Base-by-base conservation (phyloP, 2,113 vertebrate genomes). In the Epinephelus moara region DNA sequence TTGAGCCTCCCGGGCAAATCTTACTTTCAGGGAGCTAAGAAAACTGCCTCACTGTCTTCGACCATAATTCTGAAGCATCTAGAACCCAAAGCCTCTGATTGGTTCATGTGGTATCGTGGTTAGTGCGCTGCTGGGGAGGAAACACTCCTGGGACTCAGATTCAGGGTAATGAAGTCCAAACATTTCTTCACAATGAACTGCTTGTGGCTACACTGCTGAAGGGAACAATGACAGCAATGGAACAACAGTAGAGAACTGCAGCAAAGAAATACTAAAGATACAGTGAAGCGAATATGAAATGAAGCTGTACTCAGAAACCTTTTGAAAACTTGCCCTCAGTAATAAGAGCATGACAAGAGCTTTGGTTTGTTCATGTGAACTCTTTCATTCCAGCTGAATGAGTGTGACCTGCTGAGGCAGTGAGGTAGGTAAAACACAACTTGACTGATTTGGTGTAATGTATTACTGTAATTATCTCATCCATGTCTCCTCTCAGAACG, bases 391-490 rank as follows among this genome's bases (percentile, higher is more conserved):
- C 10, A 33, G 2, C 21, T 42, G n/a, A 75, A 72, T 79, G 52
- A 82, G 59, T 78, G n/a, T 70, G 81, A 81, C 81, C 81, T 55
- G 14, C 25, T 4, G 61, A 56, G 33, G 42, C 17, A 30, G 40
- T 0, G 12, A 75, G 23, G 63, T 4, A 19, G 37, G 37, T 70
- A 12, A 61, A 55, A 53, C 52, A 52, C 21, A 56, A 60, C 62
- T 30, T 27, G 19, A 74, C 75, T 17, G 49, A 56, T 27, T 56
- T 23, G n/a, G 9, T 75, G 56, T 88, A 74, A 81, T 12, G 37
- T 80, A 75, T 72, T 63, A 85, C 69, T 81, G 53, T 87, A 79
- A 87, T 90, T 81, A 90, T 79, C 64, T 88, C 73, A 19, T 73
- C 79, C 56, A 17, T 27, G 76, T 78, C 85, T 63, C 53, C 67